Evolutionary conservation across 2,888 invertebrate species (phyloP).

Genomic region (Agrenia bidenticulata): DNA sequence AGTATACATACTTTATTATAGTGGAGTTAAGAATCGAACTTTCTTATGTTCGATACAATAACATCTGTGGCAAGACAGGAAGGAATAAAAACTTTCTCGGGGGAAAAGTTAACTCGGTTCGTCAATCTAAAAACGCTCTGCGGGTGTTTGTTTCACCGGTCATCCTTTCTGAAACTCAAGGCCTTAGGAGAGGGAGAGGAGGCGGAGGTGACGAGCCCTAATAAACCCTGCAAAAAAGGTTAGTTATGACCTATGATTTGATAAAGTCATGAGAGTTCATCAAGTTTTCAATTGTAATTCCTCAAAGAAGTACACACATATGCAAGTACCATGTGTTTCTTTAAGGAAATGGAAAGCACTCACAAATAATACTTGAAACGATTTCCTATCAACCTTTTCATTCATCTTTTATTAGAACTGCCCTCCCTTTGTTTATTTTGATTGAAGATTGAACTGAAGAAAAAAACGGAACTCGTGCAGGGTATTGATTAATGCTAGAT

Average conservation of each 20-base stretch:
- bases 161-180: slow-evolving; percentile 13
- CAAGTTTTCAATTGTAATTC: not conserved
- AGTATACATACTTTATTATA: no score
- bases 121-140: slow-evolving; percentile 11
- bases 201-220: not conserved
- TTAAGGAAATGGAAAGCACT: no score
- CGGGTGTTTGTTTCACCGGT: slow-evolving; percentile 16
- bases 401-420: no score
- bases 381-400: no score
- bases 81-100: slow-evolving; percentile 12
- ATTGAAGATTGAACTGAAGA: no score
- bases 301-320: no score
- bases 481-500: slow-evolving; percentile 5
- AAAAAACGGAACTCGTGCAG: slow-evolving; percentile 1
- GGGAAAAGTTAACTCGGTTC: slow-evolving; percentile 18
- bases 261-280: no score
- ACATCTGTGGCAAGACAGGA: not conserved
- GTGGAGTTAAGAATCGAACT: not conserved
- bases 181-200: not conserved
- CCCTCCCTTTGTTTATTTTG: not conserved
- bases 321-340: no score
- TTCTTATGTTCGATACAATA: slow-evolving; percentile 9
- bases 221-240: no score
- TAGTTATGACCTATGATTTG: no score
- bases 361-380: no score